These are phyloP conservation scores for Eurystomus glaucurus DNA, from an alignment of 2,797 vertebrate genomes.

Conservation along the genomic window DNA sequence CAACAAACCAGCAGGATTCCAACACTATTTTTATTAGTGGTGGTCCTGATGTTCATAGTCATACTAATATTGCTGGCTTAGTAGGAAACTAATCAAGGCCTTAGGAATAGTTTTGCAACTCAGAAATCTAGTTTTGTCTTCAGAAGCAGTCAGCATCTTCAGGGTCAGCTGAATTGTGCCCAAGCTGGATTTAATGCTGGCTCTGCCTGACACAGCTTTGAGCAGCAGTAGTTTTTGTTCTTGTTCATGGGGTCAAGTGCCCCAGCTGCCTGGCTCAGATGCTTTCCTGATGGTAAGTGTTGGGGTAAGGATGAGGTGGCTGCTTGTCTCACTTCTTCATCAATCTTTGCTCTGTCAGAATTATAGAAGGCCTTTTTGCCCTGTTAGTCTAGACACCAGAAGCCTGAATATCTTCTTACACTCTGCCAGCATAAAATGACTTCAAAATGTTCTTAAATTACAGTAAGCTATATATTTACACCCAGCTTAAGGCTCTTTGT, in stretches of 20 bases:
- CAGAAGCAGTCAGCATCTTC: not conserved
- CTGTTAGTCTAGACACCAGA: conserved; percentile 67
- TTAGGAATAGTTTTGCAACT: not conserved
- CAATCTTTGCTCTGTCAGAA: conserved; percentile 51
- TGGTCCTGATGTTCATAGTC: not conserved
- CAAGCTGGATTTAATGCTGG: conserved; percentile 17
- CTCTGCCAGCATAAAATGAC: conserved; percentile 36
- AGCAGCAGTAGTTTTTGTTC: conserved; percentile 29
- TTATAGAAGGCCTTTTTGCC: conserved; percentile 59
- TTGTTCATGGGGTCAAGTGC: not conserved
- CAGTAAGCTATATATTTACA: conserved; percentile 30
- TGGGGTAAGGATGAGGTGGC: conserved; percentile 31
- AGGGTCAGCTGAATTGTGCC: not conserved
- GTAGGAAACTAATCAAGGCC: not conserved
- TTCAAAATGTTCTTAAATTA: conserved; percentile 71
- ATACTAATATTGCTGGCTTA: not conserved
- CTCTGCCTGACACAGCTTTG: not conserved
- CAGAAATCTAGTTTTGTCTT: not conserved
- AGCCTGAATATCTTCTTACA: conserved; percentile 8
- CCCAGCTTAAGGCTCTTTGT: conserved; percentile 9
- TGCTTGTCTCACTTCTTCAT: conserved; percentile 46
- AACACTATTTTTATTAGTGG: not conserved
- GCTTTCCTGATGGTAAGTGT: conserved; percentile 10
- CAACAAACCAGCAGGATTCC: not conserved
- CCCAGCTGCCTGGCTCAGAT: conserved; percentile 29